Evolutionary conservation across 2,888 invertebrate genomes (phyloP), one percentile per base, ranked within the genome.

Genomic region (Ommatoiulus sabulosus): DNA sequence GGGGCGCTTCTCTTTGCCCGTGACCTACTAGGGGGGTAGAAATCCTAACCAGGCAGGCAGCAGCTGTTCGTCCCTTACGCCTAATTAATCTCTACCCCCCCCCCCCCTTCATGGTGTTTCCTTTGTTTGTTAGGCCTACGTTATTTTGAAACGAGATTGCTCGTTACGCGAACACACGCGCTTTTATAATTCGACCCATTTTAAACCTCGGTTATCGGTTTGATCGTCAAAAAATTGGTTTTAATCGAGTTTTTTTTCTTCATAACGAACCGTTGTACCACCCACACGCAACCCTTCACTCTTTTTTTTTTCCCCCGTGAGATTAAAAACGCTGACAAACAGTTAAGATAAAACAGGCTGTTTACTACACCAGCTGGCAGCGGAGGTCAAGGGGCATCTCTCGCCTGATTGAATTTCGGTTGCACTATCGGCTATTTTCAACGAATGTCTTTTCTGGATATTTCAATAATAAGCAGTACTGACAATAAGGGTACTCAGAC

Each of bases 361-460:
- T 63, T 63, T 63, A 63, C 63, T 63, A 63, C 63, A n/a, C 20
- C 63, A 63, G 63, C 63, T 63, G 63, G 63, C n/a, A 63, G 20
- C n/a, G 63, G 63, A 20, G 52, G 63, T n/a, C n/a, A 20, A 63
- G n/a, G 63, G 63, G n/a, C 63, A 63, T 5, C 20, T 46, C 8
- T 46, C 35, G 35, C 52, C 15, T 52, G 52, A 52, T 15, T 52
- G 3, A 52, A 17, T 52, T 52, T 52, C 52, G 52, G 52, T 52
- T 15, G 52, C 52, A 52, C 52, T 17, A 52, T 52, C 15, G 52
- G 15, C 52, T 4, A 15, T 10, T 12, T 12, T 15, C 35, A 1
- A 35, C 35, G 35, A 35, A 35, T 35, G 35, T 35, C 35, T 2
- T 35, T 35, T 35, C 35, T 35, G 35, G 35, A 35, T 35, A 2